Conservation (phyloP, 2,888 invertebrate genomes). For the Pollenia griseotomentosa region DNA sequence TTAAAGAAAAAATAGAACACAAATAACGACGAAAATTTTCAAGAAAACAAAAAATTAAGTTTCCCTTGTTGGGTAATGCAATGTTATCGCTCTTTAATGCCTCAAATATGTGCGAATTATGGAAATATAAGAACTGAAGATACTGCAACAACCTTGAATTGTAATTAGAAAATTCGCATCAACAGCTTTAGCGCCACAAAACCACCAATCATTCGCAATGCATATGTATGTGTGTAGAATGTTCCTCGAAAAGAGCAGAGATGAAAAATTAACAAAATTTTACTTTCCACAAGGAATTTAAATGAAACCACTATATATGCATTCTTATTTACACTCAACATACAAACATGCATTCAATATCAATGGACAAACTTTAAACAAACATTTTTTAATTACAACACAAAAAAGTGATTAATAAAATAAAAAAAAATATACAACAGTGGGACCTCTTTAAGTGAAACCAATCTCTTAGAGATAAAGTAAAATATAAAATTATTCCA, state of each 20-base stretch:
- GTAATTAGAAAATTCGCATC: conserved; percentile 20
- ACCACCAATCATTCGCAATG: not conserved
- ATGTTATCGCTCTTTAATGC: too few relatives aligned
- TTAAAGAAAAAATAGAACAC: not conserved
- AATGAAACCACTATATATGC: conserved; percentile 2
- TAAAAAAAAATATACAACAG: not conserved
- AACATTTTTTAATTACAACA: conserved; percentile 27
- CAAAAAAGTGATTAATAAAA: not conserved
- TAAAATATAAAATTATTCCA: too few relatives aligned
- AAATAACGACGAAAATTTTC: too few relatives aligned
- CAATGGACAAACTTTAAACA: not conserved
- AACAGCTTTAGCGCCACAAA: not conserved
- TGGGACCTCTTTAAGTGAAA: not conserved
- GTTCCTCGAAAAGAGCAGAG: conserved; percentile 2
- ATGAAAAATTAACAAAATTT: conserved; percentile 12
- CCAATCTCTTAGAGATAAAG: not conserved
- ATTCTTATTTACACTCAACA: not conserved
- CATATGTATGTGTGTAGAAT: not conserved
- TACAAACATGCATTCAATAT: not conserved
- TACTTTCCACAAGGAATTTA: not conserved
- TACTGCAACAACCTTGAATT: conserved; percentile 4
- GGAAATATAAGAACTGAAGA: not conserved
- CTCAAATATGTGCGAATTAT: not conserved
- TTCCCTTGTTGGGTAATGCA: too few relatives aligned
- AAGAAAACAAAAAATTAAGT: too few relatives aligned